Evolutionary conservation across 2,113 vertebrate genomes (phyloP), one percentile per base, ranked within the genome.

Genomic region (Scomber japonicus): DNA sequence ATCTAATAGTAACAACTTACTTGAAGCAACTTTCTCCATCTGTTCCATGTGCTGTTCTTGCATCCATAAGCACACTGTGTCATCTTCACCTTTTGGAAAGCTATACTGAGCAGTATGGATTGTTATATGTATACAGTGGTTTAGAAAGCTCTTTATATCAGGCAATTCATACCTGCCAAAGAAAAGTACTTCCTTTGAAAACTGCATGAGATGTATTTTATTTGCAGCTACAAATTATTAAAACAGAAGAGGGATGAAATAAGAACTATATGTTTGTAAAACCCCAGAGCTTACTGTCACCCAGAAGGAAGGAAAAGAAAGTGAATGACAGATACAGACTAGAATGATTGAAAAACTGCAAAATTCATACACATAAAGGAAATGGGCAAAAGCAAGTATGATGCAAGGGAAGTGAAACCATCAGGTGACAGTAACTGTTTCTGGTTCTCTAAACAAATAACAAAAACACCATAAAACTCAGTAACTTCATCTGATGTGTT

Each of bases 201-300:
- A 74, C 13, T 68, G 49, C 35, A 9, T 49, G 16, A 24, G 53
- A 2, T 49, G 27, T 40, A n/a, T 55, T 68, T 74, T 74, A 48
- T 75, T 57, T 62, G 12, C 44, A 59, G 50, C 53, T 27, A 50
- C 44, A 79, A 75, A 53, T 31, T 5, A 21, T 65, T 46, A 54
- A 78, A 54, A 63, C 12, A 14, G 19, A 27, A 30, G 13, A 64
- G 6, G n/a, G 16, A 35, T 35, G 40, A 60, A 65, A 73, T 46
- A 54, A 16, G 12, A 45, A 35, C 11, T 48, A 0, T 1, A 2
- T 44, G 9, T 60, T 9, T 49, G 6, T 40, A 3, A 75, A 71
- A 24, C 60, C 60, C 30, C 14, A 56, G 44, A 44, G 72, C 4
- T 31, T 27, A 48, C 13, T 54, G 14, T 46, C 40, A 62, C 27